Base-by-base conservation (phyloP, 2,888 invertebrate species). In the Alloplasta piceator region DNA sequence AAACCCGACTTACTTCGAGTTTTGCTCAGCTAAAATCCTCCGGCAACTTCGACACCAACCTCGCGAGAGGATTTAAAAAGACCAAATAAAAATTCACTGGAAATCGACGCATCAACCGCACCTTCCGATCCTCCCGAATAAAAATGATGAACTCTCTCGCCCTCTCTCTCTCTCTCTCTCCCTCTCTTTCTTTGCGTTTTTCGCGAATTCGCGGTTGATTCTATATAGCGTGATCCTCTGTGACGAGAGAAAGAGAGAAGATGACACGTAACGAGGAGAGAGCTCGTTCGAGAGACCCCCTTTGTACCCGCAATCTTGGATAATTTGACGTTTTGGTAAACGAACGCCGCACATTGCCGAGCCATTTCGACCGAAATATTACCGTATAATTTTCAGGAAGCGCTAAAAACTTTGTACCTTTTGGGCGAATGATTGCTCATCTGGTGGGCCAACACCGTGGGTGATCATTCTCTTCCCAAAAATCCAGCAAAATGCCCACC, bases 311-410 rank as follows among this genome's bases (percentile, higher is more conserved):
- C 71, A 80, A 80, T 80, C 71, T 67, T 72, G 61, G 67, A 16
- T 80, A 80, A 80, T 80, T 72, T 66, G 66, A 76, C 67, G 80
- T 71, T 76, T 75, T 75, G 61, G 75, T 72, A 80, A 80, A 80
- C 72, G 80, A 43, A 43, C 43, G 43, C 10, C 75, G 75, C 71
- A 55, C 46, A 43, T 14, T 36, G 56, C 26, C 46, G 43, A 61
- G 46, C 63, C 50, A 48, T 26, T 26, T 61, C 61, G 50, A 60
- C 50, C 26, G 71, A 43, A 55, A 14, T 76, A 80, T 67, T 76
- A 63, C 80, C 71, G 60, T 80, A 71, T 76, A 80, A 80, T 80
- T 76, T 80, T 76, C 75, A 75, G 67, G 72, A 80, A 80, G 75
- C 80, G 38, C 38, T 26, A 26, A 26, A 9, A 63, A 12, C 71